A percentile compares a stretch with the other conserved stretches of the same genome.
These are phyloP conservation scores for Acrobasis consociella DNA, from an alignment of 2,888 invertebrate species.

Conservation along the genomic window DNA sequence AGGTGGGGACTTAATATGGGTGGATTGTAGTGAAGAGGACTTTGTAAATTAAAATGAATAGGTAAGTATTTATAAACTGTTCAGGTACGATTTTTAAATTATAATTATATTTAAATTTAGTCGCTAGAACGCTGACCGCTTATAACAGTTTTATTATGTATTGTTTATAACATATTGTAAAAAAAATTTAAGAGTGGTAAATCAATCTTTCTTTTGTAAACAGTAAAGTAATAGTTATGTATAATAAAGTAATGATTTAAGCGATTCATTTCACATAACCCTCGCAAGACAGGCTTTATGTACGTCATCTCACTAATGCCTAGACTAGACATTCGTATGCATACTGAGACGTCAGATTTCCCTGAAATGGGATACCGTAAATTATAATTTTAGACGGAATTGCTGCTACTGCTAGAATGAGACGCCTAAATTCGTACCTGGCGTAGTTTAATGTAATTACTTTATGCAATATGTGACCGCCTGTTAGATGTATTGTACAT, in stretches of 20 bases:
- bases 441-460: constrained; percentile 41
- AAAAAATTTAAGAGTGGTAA: too few relatives aligned
- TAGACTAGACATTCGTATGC: constrained; percentile 18
- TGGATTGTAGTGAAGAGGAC: constrained; percentile 15
- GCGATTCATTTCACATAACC: neutral
- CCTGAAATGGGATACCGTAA: constrained; percentile 24
- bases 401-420: constrained; percentile 25
- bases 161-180: too few relatives aligned
- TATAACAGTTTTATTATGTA: too few relatives aligned
- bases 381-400: constrained; percentile 35
- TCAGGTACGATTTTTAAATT: too few relatives aligned
- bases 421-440: constrained; percentile 26
- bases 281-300: neutral
- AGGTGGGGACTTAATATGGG: constrained; percentile 30
- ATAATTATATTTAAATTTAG: too few relatives aligned
- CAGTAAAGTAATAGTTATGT: too few relatives aligned
- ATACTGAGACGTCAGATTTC: constrained; percentile 21
- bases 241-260: neutral
- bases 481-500: neutral
- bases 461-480: constrained; percentile 37
- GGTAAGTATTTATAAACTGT: too few relatives aligned
- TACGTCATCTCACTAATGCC: constrained; percentile 11
- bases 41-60: too few relatives aligned
- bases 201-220: too few relatives aligned
- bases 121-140: too few relatives aligned